phyloP scores from a whole-genome alignment of 92 coral and sea anemone species.

The Zoanthus sociatus region DNA sequence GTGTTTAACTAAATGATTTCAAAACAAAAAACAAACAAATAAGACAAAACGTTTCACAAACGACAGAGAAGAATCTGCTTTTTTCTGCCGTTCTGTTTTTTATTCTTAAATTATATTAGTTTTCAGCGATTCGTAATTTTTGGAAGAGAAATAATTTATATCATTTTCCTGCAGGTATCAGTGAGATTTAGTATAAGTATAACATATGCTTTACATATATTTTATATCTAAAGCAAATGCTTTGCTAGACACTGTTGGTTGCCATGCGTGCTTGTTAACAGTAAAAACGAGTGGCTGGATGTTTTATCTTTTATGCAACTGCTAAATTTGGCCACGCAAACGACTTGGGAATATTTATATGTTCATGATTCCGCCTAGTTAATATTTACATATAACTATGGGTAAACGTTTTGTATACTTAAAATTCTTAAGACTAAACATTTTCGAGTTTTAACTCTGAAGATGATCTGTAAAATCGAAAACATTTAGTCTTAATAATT shows the following conservation, averaged over 20 bases:
- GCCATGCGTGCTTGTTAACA: neutral
- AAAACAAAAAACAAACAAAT: neutral
- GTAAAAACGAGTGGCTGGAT: neutral
- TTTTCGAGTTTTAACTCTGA: too few species aligned
- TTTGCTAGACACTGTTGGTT: neutral
- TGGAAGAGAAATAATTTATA: neutral
- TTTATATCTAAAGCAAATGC: neutral
- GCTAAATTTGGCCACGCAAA: too few species aligned
- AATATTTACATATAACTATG: too few species aligned
- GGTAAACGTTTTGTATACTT: too few species aligned
- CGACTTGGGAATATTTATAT: too few species aligned
- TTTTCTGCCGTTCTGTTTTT: neutral
- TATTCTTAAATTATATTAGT: neutral
- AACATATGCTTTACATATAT: neutral
- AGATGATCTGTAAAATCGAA: too few species aligned
- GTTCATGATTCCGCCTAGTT: too few species aligned
- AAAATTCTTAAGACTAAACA: too few species aligned
- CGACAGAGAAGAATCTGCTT: neutral
- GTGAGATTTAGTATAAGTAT: neutral
- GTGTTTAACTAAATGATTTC: neutral
- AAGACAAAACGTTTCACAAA: neutral
- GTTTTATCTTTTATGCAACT: too few species aligned
- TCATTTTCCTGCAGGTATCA: neutral
- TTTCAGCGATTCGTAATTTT: neutral
- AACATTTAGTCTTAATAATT: too few species aligned